Evolutionary conservation across 1,140 invertebrate species (phyloP).

Genomic region (Drosophila trapezifrons): DNA sequence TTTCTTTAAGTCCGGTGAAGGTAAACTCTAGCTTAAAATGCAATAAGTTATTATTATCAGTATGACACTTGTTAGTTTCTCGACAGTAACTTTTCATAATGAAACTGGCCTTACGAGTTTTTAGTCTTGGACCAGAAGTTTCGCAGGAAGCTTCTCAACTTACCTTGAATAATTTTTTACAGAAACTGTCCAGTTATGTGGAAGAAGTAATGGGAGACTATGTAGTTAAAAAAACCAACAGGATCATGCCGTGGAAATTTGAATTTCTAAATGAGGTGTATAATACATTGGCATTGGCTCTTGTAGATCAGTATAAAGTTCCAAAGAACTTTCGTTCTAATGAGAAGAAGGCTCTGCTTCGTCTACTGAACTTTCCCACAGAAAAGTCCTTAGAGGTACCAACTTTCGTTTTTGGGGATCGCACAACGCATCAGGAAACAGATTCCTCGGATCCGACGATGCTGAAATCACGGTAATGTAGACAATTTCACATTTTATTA

Average conservation of each 20-base stretch:
- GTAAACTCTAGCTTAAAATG: too few species aligned
- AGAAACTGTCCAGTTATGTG: slow-evolving; percentile 62
- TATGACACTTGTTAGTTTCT: too few species aligned
- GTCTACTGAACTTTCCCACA: slow-evolving; percentile 44
- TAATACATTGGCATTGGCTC: slow-evolving; percentile 70
- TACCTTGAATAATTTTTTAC: neutral
- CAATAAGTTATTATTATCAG: too few species aligned
- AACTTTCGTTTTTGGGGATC: slow-evolving; percentile 71
- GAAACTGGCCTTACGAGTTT: neutral
- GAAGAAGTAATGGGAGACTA: slow-evolving; percentile 80
- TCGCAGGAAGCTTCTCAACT: too few species aligned
- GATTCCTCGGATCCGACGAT: slow-evolving; percentile 39
- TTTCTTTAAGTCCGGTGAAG: neutral
- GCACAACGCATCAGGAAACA: slow-evolving; percentile 60
- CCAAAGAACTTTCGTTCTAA: slow-evolving; percentile 21
- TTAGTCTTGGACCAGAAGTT: neutral
- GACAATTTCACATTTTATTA: neutral
- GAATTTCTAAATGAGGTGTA: slow-evolving; percentile 80
- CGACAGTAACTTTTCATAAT: too few species aligned
- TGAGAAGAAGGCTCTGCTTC: slow-evolving; percentile 35
- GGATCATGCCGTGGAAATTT: slow-evolving; percentile 80
- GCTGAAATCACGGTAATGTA: slow-evolving; percentile 38
- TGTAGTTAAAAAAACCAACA: slow-evolving; percentile 67
- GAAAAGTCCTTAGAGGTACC: slow-evolving; percentile 56
- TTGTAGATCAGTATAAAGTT: slow-evolving; percentile 59